phyloP scores from a whole-genome alignment of 2,888 invertebrate genomes.

The Acrobasis consociella region DNA sequence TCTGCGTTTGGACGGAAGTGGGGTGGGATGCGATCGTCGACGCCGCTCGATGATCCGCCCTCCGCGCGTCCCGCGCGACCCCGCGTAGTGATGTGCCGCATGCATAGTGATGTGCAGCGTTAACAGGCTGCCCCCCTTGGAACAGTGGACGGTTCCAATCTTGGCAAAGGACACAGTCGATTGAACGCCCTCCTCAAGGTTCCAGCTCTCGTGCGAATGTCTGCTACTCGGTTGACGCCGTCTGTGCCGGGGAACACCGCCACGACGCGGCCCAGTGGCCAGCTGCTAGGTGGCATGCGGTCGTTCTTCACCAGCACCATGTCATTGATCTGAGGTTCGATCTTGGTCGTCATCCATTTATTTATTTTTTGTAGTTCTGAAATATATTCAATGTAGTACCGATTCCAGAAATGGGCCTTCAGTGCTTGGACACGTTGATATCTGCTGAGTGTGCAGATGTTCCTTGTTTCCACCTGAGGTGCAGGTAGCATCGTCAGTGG shows the following conservation, averaged over 20 bases:
- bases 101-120: no score
- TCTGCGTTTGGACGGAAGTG: no score
- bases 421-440: neutral
- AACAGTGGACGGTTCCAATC: neutral
- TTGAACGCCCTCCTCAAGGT: neutral
- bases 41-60: no score
- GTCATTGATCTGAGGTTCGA: no score
- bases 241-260: no score
- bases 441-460: neutral
- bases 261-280: no score
- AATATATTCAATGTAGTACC: neutral
- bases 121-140: conserved; percentile 2
- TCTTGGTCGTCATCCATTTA: neutral
- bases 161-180: neutral
- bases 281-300: no score
- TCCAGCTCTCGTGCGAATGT: neutral
- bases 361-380: neutral
- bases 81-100: neutral
- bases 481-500: neutral
- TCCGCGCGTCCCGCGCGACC: no score
- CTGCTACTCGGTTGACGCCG: neutral
- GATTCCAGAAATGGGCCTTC: neutral
- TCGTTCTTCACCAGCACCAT: no score
- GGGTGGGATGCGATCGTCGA: no score
- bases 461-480: neutral